Conservation (phyloP, 2,888 invertebrate species). For the Pyrrhia umbra region DNA sequence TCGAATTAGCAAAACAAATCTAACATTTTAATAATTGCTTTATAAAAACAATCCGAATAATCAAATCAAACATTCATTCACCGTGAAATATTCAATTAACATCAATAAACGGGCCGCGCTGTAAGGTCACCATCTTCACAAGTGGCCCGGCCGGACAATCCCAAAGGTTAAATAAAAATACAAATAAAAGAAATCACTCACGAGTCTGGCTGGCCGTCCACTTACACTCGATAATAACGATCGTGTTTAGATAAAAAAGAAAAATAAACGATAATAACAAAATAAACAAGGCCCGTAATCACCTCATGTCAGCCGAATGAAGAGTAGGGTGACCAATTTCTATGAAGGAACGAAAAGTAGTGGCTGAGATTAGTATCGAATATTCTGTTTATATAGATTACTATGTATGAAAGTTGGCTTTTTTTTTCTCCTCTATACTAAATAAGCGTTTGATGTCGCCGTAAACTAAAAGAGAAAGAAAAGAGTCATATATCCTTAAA, state of each 20-base stretch:
- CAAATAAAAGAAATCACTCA: conserved; percentile 66
- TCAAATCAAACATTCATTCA: conserved; percentile 46
- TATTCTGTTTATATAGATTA: too few species aligned
- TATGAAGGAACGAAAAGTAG: neutral
- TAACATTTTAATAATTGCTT: conserved; percentile 9
- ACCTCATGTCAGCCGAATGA: conserved; percentile 82
- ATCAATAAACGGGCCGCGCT: conserved; percentile 58
- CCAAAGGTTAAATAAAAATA: conserved; percentile 65
- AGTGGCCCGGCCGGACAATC: conserved; percentile 66
- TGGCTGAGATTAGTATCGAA: neutral
- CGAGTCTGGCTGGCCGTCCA: conserved; percentile 75
- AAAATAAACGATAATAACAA: conserved; percentile 86
- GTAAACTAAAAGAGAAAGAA: too few species aligned
- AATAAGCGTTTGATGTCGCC: too few species aligned
- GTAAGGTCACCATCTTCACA: conserved; percentile 68
- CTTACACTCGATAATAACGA: conserved; percentile 85
- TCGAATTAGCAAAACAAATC: conserved; percentile 7
- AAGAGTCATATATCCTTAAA: too few species aligned
- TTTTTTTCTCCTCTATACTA: too few species aligned
- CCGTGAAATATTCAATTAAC: conserved; percentile 68
- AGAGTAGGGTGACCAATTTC: conserved; percentile 64
- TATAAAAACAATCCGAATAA: conserved; percentile 29
- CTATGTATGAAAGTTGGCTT: too few species aligned
- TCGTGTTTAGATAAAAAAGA: conserved; percentile 88
- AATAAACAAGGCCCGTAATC: conserved; percentile 88